These are phyloP conservation scores for Poicephalus meyeri DNA, from an alignment of 2,113 vertebrate genomes.

Conservation along the genomic window DNA sequence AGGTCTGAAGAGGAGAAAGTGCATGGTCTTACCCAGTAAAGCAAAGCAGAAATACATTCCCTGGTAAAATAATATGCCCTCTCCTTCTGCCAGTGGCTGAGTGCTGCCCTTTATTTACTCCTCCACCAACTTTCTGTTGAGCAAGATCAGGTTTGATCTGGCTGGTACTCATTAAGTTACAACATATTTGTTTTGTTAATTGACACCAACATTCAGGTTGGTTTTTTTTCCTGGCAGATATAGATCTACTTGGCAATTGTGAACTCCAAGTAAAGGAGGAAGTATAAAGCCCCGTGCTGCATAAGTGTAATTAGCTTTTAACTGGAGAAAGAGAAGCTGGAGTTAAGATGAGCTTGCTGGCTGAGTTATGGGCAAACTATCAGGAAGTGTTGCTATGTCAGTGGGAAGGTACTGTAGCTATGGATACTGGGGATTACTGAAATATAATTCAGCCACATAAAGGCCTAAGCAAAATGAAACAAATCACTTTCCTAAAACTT, in stretches of 20 bases:
- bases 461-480: conserved; percentile 56
- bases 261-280: conserved; percentile 19
- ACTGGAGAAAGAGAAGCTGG: conserved; percentile 46
- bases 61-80: conserved; percentile 33
- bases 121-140: conserved; percentile 8
- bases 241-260: conserved; percentile 26
- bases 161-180: conserved; percentile 3
- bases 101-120: conserved; percentile 14
- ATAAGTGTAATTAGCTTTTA: conserved; percentile 32
- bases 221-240: conserved; percentile 6
- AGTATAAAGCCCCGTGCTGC: neutral
- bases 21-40: conserved; percentile 19
- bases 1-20: conserved; percentile 51
- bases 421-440: conserved; percentile 62
- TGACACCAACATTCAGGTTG: conserved; percentile 18
- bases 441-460: conserved; percentile 64
- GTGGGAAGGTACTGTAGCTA: conserved; percentile 62
- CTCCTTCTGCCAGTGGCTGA: neutral
- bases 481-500: conserved; percentile 64
- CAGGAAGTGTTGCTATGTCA: conserved; percentile 42
- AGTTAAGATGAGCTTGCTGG: conserved; percentile 39
- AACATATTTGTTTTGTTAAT: conserved; percentile 48
- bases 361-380: conserved; percentile 45
- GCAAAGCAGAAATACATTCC: conserved; percentile 15
- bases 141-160: neutral